Base-by-base conservation (phyloP, 2,113 vertebrate species). In the Urocolius indicus region DNA sequence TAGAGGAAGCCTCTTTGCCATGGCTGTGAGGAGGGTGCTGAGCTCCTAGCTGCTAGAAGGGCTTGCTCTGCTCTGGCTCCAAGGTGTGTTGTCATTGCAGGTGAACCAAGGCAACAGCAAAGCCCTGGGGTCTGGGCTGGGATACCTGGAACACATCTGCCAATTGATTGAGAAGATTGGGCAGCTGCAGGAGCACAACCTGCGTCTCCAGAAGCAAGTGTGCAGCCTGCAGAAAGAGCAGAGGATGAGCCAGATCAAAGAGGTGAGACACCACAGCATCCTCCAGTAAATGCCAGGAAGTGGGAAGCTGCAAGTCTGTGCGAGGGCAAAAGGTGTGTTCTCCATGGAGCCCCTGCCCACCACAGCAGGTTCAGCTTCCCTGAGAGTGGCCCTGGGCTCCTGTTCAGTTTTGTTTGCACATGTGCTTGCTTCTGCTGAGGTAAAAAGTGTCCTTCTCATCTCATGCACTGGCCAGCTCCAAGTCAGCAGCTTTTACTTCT, bases 81-180 rank as follows among this genome's bases (percentile, higher is more conserved):
- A 82, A 84, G 26, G 30, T 65, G 24, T 27, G 13, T 71, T 96
- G 29, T 88, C 87, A 51, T 83, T 96, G 34, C 93, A 99, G 99
- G 97, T 97, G 24, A 98, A 98, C 63, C 98, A 98, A 80, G 94
- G 93, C 21, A 98, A 94, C 41, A 84, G 93, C 72, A 98, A 95
- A 71, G 96, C 87, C 27, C 93, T 98, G 34, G 97, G 98, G 43
- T 98, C 98, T 19, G 98, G 99, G 66, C 96, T 99, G 81, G 97
- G 98, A 51, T 99, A 99, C 84, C 95, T 99, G 95, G 98, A 98
- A 92, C 98, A 99, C 87, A 98, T 99, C 77, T 99, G 98, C 87
- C 98, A 99, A 45, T 98, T 99, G 52, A 98, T 99, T 13, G 98
- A 99, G 96, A 99, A 98, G 97, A 99, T 99, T 23, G 98, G 98